A percentile compares a stretch with the other conserved stretches of the same genome.
Evolutionary conservation across 1,140 invertebrate species (phyloP).

Genomic region (Camponotus pennsylvanicus): DNA sequence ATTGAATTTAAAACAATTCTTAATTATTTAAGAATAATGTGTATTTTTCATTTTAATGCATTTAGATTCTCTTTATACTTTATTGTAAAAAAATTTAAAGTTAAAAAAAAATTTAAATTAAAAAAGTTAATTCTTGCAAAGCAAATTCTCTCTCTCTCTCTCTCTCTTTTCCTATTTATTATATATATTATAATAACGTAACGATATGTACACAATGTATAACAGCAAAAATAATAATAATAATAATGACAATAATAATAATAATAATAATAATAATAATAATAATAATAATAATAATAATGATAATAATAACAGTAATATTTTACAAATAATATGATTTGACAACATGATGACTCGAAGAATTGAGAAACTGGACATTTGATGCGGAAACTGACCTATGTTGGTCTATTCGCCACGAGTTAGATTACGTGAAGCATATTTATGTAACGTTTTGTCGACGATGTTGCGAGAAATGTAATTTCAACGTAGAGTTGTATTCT

Average conservation of each 20-base stretch:
- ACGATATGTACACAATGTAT: too few species aligned
- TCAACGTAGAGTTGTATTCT: constrained; percentile 44
- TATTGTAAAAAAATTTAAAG: neutral
- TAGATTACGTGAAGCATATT: constrained; percentile 57
- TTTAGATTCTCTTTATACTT: neutral
- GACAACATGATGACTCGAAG: neutral
- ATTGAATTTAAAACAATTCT: neutral
- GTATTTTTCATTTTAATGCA: neutral
- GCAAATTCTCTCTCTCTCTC: too few species aligned
- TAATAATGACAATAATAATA: neutral
- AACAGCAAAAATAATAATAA: neutral
- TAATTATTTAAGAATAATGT: neutral
- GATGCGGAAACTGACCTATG: neutral
- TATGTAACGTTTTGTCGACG: constrained; percentile 60
- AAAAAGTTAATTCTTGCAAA: neutral
- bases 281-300: neutral
- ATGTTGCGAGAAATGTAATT: constrained; percentile 60
- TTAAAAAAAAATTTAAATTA: neutral
- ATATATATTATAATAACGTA: too few species aligned
- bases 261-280: neutral
- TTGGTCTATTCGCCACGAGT: constrained; percentile 43
- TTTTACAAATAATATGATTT: neutral
- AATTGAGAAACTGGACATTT: constrained; percentile 2
- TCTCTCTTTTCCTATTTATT: neutral
- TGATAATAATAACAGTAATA: neutral